Conservation (phyloP, 2,797 vertebrate species). For the Hypotaenidia okinawae region DNA sequence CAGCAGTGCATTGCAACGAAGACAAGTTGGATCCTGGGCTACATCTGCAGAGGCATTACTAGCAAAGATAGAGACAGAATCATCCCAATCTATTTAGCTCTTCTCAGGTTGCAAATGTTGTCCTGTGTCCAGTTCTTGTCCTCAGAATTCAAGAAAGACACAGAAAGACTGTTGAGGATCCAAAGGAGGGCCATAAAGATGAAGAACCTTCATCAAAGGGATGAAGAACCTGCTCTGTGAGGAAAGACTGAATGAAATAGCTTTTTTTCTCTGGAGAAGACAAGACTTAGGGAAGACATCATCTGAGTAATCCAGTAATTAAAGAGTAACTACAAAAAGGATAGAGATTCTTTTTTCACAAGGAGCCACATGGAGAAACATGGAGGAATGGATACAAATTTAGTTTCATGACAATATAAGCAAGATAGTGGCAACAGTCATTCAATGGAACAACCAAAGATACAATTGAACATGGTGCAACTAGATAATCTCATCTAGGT, state of each 20-base stretch:
- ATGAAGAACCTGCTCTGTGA: background rate
- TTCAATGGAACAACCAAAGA: background rate
- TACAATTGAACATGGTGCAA: fast-evolving
- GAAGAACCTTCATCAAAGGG: background rate
- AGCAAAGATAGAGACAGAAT: background rate
- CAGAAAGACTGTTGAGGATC: fast-evolving
- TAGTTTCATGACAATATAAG: background rate
- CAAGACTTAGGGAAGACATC: background rate
- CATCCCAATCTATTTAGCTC: background rate
- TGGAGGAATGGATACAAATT: fast-evolving
- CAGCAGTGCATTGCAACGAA: background rate
- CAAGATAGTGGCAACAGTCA: background rate
- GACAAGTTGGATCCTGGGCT: background rate
- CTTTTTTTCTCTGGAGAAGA: background rate
- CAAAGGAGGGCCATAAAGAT: background rate
- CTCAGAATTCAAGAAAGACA: background rate
- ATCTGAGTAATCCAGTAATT: background rate
- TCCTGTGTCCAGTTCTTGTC: background rate
- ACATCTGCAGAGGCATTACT: background rate
- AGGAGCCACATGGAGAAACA: background rate
- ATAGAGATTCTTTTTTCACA: background rate
- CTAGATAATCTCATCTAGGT: background rate
- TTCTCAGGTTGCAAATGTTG: background rate
- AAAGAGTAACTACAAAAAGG: background rate
- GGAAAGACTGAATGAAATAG: background rate